Conservation (phyloP, 2,888 invertebrate species). For the Merodon equestris region DNA sequence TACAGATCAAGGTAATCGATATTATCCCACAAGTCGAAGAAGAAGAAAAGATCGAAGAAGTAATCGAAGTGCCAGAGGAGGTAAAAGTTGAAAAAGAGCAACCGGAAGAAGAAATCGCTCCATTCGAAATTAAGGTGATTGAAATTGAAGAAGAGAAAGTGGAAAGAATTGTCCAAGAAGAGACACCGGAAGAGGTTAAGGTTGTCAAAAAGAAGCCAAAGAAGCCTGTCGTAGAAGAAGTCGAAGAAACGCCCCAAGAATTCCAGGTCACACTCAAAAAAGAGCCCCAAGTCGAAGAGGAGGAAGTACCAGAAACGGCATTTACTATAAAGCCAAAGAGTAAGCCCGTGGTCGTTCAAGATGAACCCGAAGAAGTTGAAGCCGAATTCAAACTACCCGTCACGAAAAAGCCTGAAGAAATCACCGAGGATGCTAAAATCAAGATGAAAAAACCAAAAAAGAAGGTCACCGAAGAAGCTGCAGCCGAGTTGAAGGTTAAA, state of each 20-base stretch:
- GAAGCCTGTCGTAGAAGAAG: constrained; percentile 46
- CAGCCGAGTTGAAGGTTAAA: constrained; percentile 73
- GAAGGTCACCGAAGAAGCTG: constrained; percentile 72
- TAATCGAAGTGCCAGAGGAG: constrained; percentile 57
- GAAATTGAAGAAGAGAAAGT: constrained; percentile 71
- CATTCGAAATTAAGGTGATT: constrained; percentile 72
- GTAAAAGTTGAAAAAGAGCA: constrained; percentile 10
- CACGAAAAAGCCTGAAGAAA: constrained; percentile 72
- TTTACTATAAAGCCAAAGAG: constrained; percentile 67
- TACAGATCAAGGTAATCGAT: constrained; percentile 73
- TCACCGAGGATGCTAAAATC: constrained; percentile 73
- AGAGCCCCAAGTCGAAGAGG: constrained; percentile 43
- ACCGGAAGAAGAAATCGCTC: constrained; percentile 57
- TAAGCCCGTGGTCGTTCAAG: constrained; percentile 49
- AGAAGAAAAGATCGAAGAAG: constrained; percentile 69
- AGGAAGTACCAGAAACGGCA: constrained; percentile 60
- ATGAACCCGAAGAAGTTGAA: constrained; percentile 73
- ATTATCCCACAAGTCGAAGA: constrained; percentile 70
- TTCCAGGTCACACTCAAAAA: constrained; percentile 49
- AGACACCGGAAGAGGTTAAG: constrained; percentile 42
- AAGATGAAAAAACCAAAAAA: constrained; percentile 74
- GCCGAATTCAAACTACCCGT: constrained; percentile 72
- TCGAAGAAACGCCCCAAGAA: constrained; percentile 67
- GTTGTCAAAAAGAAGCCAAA: constrained; percentile 58
- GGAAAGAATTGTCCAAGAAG: constrained; percentile 68